Evolutionary conservation across 2,888 invertebrate species (phyloP).

Genomic region (Cheilosia urbana): DNA sequence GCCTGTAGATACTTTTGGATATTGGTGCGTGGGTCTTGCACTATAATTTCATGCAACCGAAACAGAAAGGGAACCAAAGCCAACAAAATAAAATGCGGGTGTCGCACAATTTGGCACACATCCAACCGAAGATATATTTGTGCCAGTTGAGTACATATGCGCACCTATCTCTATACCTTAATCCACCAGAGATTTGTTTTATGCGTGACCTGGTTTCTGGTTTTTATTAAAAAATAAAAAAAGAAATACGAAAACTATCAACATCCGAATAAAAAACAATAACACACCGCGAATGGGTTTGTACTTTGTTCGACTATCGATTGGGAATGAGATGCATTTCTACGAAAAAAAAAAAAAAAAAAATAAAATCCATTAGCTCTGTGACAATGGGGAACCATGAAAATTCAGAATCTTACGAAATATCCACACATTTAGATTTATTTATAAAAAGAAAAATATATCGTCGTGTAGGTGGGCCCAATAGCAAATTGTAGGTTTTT

Average conservation of each 20-base stretch:
- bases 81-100: slow-evolving; percentile 12
- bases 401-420: background rate
- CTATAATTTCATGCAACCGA: slow-evolving; percentile 54
- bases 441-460: slow-evolving; percentile 10
- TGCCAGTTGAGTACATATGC: slow-evolving; percentile 4
- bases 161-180: slow-evolving; percentile 14
- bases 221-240: slow-evolving; percentile 11
- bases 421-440: background rate
- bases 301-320: background rate
- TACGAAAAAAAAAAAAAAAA: background rate
- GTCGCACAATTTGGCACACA: slow-evolving; percentile 58
- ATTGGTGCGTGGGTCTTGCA: slow-evolving; percentile 49
- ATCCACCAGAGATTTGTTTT: slow-evolving; percentile 45
- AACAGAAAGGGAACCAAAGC: slow-evolving; percentile 40
- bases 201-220: slow-evolving; percentile 51
- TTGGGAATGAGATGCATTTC: slow-evolving; percentile 27
- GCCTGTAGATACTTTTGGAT: slow-evolving; percentile 50
- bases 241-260: slow-evolving; percentile 1
- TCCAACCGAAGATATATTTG: slow-evolving; percentile 49
- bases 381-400: slow-evolving; percentile 10
- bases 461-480: background rate
- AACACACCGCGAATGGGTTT: too few relatives aligned
- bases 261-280: background rate
- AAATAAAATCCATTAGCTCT: background rate
- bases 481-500: background rate